Conservation (phyloP, 2,888 invertebrate genomes). For the Dascillus cervinus region DNA sequence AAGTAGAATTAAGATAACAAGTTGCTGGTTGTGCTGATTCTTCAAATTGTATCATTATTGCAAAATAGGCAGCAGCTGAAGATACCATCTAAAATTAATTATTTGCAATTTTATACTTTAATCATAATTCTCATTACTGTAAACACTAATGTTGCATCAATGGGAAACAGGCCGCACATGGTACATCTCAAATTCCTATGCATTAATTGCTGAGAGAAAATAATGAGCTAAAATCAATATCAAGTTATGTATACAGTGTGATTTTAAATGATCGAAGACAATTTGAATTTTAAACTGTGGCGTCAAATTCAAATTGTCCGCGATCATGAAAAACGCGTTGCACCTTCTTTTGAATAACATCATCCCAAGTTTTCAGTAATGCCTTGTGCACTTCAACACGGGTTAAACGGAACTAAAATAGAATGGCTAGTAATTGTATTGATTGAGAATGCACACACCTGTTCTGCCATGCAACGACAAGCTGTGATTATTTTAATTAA, state of each 20-base stretch:
- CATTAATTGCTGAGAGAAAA: constrained; percentile 21
- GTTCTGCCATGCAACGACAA: constrained; percentile 5
- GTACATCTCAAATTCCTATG: constrained; percentile 18
- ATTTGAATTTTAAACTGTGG: no score
- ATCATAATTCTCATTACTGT: no score
- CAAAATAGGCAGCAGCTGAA: no score
- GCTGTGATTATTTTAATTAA: constrained; percentile 8
- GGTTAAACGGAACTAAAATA: constrained; percentile 12
- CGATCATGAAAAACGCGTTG: no score
- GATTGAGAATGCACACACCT: constrained; percentile 1
- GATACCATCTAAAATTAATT: no score
- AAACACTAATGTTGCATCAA: constrained; percentile 19
- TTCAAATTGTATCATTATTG: no score
- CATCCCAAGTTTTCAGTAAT: constrained; percentile 10
- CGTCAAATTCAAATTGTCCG: no score
- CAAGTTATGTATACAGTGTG: no score
- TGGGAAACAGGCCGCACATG: constrained; percentile 17
- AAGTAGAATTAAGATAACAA: no score
- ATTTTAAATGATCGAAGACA: no score
- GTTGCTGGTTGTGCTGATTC: no score
- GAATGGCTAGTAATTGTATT: constrained; percentile 2
- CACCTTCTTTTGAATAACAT: constrained; percentile 15
- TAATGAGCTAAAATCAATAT: constrained; percentile 19
- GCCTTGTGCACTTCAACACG: constrained; percentile 14
- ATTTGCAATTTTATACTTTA: no score